Evolutionary conservation across 2,888 invertebrate genomes (phyloP), one percentile per base, ranked within the genome.

Genomic region (Cryptocheilus praepositus): DNA sequence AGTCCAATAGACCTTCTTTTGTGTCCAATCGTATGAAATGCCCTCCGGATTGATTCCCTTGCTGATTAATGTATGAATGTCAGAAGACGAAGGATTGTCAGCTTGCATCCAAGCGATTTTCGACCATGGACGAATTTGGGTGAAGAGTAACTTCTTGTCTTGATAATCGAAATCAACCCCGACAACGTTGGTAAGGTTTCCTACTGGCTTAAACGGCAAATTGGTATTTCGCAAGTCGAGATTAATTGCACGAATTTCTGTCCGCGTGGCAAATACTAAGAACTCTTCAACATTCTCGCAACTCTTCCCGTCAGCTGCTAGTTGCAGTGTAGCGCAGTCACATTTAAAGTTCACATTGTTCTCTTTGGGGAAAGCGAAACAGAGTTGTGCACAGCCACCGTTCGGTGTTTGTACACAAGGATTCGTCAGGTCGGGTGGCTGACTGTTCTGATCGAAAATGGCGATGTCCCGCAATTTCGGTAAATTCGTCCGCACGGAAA

Each of bases 21-120:
- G 97, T 0, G 98, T 96, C 99, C 99, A 99, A 86, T 99, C 99
- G 85, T 98, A 97, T 0, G 97, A 96, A 71, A 98, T 95, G 3
- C 97, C 97, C 88, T 97, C 97, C 0, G 97, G 97, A 89, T 96
- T 97, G 62, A 97, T 96, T 21, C 95, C 95, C 84, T 93, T 93
- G 77, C 89, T 93, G 43, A 95, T 92, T 0, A 96, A 92, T 63
- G 92, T 93, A 54, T 92, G 92, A 4, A 94, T 92, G 57, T 91
- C 91, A 3, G 90, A 87, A 2, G 90, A 88, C 0, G 92, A 92
- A 0, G 96, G 96, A 72, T 92, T 92, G 61, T 92, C 92, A 0
- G 95, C 92, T 0, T 94, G 92, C 87, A 96, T 92, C 91, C 93
- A 95, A 0, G 94, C 96, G 68, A 97, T 96, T 83, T 93, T 93